These are phyloP conservation scores for Oryzaephilus surinamensis DNA, from an alignment of 1,140 invertebrate genomes.

Conservation along the genomic window DNA sequence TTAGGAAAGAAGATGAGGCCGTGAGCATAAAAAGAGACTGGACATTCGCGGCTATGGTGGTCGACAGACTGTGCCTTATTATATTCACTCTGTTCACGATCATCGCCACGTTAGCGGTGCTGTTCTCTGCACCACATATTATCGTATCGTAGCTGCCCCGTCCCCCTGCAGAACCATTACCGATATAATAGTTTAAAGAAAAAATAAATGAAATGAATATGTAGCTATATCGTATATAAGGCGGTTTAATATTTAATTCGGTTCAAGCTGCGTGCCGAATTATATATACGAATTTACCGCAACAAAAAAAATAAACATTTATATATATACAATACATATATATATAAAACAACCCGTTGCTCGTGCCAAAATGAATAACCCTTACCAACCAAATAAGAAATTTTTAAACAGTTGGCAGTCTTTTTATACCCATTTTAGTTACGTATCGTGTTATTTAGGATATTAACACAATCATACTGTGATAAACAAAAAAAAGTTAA, in stretches of 20 bases:
- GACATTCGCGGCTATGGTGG: constrained; percentile 99
- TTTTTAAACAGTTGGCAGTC: constrained; percentile 21
- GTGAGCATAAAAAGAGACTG: constrained; percentile 92
- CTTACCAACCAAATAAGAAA: too few species aligned
- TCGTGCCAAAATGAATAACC: constrained; percentile 15
- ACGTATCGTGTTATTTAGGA: constrained; percentile 33
- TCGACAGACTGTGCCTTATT: constrained; percentile 95
- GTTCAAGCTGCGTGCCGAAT: too few species aligned
- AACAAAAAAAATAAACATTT: too few species aligned
- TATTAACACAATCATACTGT: constrained; percentile 38
- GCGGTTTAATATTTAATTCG: too few species aligned
- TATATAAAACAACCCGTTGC: constrained; percentile 12
- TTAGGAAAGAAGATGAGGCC: constrained; percentile 82
- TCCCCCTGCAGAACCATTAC: neutral
- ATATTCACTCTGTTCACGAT: constrained; percentile 94
- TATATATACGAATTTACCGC: too few species aligned
- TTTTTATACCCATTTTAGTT: constrained; percentile 28
- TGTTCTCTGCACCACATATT: constrained; percentile 90
- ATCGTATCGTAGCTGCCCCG: constrained; percentile 71
- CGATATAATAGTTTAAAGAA: too few species aligned
- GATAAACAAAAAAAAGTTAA: constrained; percentile 37
- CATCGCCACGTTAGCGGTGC: constrained; percentile 87
- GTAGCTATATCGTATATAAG: too few species aligned
- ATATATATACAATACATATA: too few species aligned
- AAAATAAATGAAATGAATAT: too few species aligned